phyloP scores from a whole-genome alignment of 2,888 invertebrate species.

The Apodemia mormo region DNA sequence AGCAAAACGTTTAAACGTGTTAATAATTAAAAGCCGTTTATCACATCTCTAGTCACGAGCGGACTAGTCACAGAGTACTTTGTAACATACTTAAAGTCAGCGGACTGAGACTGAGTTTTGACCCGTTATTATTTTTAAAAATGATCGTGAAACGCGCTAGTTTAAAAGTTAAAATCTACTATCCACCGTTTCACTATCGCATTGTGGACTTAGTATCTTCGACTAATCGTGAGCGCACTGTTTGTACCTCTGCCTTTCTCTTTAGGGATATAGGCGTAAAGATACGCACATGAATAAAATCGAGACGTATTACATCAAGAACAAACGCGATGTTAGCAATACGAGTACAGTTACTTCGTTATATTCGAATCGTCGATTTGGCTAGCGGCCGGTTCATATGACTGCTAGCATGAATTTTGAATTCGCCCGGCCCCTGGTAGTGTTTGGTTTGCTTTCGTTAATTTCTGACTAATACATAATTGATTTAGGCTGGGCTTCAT shows the following conservation, averaged over 20 bases:
- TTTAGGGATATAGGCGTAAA: neutral
- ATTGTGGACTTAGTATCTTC: no score
- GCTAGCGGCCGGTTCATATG: conserved; percentile 44
- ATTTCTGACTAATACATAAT: conserved; percentile 43
- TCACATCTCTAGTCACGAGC: no score
- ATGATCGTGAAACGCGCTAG: no score
- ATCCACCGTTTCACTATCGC: no score
- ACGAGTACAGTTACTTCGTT: conserved; percentile 40
- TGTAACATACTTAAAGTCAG: no score
- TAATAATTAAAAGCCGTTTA: no score
- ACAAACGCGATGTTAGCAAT: conserved; percentile 8
- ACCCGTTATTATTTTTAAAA: no score
- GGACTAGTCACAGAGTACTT: no score
- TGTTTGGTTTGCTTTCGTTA: conserved; percentile 48
- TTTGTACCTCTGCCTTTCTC: neutral
- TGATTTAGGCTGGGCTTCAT: conserved; percentile 33
- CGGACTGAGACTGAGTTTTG: no score
- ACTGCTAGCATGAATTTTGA: conserved; percentile 52
- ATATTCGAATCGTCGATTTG: conserved; percentile 48
- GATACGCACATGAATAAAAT: neutral
- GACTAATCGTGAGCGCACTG: no score
- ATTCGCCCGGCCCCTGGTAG: conserved; percentile 41
- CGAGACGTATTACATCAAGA: neutral
- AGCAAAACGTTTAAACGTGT: no score
- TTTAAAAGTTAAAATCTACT: no score